A percentile compares a stretch with the other conserved stretches of the same genome.
These are phyloP conservation scores for Gracilinanus agilis DNA, from an alignment of 2,113 vertebrate genomes.

Conservation along the genomic window DNA sequence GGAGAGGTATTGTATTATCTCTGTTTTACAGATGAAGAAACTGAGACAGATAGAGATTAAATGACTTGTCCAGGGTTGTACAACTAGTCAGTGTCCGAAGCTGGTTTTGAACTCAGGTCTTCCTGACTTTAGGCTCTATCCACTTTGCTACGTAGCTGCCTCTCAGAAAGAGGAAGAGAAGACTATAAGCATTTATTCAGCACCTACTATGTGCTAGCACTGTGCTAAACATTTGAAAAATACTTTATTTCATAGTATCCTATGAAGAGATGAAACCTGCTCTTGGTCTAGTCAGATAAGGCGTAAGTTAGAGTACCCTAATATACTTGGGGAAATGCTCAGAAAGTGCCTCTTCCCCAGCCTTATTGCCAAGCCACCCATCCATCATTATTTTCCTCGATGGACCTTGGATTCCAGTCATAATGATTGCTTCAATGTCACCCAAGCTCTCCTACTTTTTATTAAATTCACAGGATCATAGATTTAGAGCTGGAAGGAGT, in stretches of 20 bases:
- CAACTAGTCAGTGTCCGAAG: not conserved
- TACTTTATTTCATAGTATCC: not conserved
- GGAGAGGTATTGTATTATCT: not conserved
- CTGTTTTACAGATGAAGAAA: not conserved
- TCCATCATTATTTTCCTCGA: not conserved
- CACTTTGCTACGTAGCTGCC: not conserved
- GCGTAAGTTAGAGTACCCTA: not conserved
- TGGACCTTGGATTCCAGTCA: not conserved
- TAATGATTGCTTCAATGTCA: not conserved
- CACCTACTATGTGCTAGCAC: not conserved
- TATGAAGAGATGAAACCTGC: not conserved
- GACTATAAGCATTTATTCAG: not conserved
- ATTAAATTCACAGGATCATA: not conserved
- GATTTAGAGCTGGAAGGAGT: not conserved
- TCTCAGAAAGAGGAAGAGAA: not conserved
- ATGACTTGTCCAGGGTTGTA: not conserved
- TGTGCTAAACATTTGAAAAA: not conserved
- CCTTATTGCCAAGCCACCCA: not conserved
- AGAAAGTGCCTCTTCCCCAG: not conserved
- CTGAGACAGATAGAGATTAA: not conserved
- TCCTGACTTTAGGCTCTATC: not conserved
- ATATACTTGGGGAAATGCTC: not conserved
- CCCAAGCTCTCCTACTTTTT: not conserved
- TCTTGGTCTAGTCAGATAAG: not conserved
- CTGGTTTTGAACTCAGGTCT: not conserved